Conservation (phyloP, 35 echinoderm and acorn worm genomes). For the Ptychodera flava region DNA sequence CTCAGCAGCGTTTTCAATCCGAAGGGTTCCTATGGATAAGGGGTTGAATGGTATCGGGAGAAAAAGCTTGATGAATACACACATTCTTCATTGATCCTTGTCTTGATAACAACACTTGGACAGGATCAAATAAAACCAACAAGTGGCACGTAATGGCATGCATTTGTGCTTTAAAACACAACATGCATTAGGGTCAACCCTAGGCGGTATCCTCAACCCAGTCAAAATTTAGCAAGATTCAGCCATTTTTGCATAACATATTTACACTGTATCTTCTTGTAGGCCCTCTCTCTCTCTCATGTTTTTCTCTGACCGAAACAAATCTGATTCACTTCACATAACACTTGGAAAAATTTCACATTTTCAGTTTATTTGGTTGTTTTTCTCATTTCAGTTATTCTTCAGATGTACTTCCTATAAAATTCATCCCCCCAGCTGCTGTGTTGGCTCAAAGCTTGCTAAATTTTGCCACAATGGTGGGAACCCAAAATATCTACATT, state of each 20-base stretch:
- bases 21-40: constrained; percentile 15
- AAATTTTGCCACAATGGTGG: background rate
- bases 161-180: background rate
- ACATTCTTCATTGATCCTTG: background rate
- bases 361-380: no score
- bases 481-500: background rate
- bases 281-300: no score
- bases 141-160: background rate
- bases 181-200: background rate
- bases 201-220: background rate
- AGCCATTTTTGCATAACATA: background rate
- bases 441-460: background rate
- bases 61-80: constrained; percentile 6
- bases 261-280: no score
- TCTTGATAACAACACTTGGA: background rate
- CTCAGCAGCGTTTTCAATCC: constrained; percentile 15
- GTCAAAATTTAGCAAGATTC: constrained; percentile 1
- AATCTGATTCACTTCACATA: no score
- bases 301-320: no score
- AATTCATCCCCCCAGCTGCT: background rate
- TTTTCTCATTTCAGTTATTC: no score
- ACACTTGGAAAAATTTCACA: no score
- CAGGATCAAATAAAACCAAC: constrained; percentile 3
- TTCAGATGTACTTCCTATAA: no score
- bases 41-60: no score